A percentile compares a stretch with the other conserved stretches of the same genome.
Conservation (phyloP, 2,113 vertebrate genomes). For the Aegotheles bennettii region DNA sequence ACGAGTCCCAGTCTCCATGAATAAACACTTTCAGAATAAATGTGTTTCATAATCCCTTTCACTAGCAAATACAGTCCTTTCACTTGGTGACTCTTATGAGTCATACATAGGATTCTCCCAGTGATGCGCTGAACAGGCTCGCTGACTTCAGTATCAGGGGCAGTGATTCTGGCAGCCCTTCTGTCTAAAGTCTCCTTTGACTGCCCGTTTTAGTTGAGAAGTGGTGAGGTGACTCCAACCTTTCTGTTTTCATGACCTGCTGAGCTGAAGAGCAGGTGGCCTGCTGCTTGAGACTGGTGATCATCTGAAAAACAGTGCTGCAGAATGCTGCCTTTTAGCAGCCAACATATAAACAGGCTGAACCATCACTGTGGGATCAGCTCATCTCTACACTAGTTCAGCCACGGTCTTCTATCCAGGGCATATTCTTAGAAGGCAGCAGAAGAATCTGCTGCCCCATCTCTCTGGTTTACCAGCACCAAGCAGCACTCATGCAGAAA, state of each 20-base stretch:
- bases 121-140: background rate
- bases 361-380: rapidly evolving
- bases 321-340: background rate
- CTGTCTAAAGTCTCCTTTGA: rapidly evolving
- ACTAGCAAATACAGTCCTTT: background rate
- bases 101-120: background rate
- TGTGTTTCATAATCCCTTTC: background rate
- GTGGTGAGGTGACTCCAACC: background rate
- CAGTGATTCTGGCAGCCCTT: background rate
- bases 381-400: background rate
- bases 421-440: background rate
- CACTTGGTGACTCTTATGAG: background rate
- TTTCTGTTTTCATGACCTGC: background rate
- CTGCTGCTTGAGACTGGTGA: background rate
- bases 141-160: background rate
- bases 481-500: background rate
- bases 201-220: background rate
- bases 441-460: background rate
- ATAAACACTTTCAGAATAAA: background rate
- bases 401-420: background rate
- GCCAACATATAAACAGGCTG: rapidly evolving
- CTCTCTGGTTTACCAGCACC: background rate
- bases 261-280: background rate
- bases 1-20: background rate
- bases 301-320: background rate